Conservation (phyloP, 2,797 vertebrate species). For the Tadarida brasiliensis region DNA sequence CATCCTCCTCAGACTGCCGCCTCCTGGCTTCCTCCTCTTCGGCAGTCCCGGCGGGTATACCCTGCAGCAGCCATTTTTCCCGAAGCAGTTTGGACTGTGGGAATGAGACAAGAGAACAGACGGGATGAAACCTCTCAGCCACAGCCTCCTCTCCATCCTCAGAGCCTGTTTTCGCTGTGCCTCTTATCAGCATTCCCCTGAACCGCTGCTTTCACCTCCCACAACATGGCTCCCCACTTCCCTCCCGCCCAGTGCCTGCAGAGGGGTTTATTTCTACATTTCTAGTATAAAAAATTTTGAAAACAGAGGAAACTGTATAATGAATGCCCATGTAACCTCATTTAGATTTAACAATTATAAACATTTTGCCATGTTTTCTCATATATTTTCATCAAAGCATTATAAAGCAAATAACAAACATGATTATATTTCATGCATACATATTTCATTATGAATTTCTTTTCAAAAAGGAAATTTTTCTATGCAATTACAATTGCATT, state of each 20-base stretch:
- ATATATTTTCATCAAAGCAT: not conserved
- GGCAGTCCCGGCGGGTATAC: conserved; percentile 89
- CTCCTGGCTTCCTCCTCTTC: conserved; percentile 94
- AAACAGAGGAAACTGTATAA: not conserved
- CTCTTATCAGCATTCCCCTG: not conserved
- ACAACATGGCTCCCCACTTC: not conserved
- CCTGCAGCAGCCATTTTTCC: conserved; percentile 98
- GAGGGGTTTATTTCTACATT: not conserved
- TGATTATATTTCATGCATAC: not conserved
- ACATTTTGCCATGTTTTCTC: not conserved
- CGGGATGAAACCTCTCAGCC: conserved; percentile 21
- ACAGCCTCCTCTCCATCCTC: not conserved
- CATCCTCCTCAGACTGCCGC: conserved; percentile 95
- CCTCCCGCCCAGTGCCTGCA: not conserved
- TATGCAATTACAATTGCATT: not conserved
- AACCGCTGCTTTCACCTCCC: not conserved
- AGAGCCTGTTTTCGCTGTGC: fast-evolving
- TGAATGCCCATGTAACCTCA: not conserved
- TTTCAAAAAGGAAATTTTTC: conserved; percentile 29
- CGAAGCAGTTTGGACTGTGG: conserved; percentile 97
- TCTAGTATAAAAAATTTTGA: not conserved
- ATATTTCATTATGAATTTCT: conserved; percentile 6
- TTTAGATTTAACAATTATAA: not conserved
- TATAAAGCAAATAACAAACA: conserved; percentile 47
- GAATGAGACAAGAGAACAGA: conserved; percentile 47